Evolutionary conservation across 2,888 invertebrate genomes (phyloP).

Genomic region (Listrodromus nycthemerus): DNA sequence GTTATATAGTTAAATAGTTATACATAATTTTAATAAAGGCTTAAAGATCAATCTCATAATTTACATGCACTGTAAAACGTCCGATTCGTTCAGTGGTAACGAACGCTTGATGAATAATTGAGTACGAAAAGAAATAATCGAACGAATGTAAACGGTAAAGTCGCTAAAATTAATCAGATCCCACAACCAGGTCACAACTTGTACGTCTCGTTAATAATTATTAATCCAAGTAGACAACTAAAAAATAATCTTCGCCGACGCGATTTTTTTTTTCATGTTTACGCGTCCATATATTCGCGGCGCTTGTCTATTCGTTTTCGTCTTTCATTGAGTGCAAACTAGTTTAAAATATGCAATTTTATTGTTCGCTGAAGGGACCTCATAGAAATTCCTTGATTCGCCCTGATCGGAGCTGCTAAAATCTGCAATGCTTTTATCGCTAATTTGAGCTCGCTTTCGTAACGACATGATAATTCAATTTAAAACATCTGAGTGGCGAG

Average conservation of each 20-base stretch:
- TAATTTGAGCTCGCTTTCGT: conserved; percentile 41
- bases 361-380: conserved; percentile 26
- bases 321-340: conserved; percentile 16
- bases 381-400: conserved; percentile 14
- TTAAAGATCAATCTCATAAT: conserved; percentile 62
- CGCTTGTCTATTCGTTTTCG: conserved; percentile 12
- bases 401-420: conserved; percentile 21
- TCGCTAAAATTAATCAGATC: conserved; percentile 73
- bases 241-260: conserved; percentile 50
- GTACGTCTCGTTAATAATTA: conserved; percentile 60
- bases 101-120: conserved; percentile 52
- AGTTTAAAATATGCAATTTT: conserved; percentile 16
- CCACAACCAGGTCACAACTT: conserved; percentile 74
- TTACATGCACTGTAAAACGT: conserved; percentile 39
- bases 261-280: conserved; percentile 25
- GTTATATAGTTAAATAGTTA: conserved; percentile 33
- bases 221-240: conserved; percentile 49
- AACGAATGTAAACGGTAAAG: conserved; percentile 28
- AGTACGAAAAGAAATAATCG: conserved; percentile 36
- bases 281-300: conserved; percentile 13
- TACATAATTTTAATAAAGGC: conserved; percentile 34
- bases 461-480: conserved; percentile 15
- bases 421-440: conserved; percentile 24
- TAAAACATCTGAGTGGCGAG: conserved; percentile 16
- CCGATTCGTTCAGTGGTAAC: conserved; percentile 52